phyloP scores from a whole-genome alignment of 2,888 invertebrate genomes.

The Bhutanitis thaidina region DNA sequence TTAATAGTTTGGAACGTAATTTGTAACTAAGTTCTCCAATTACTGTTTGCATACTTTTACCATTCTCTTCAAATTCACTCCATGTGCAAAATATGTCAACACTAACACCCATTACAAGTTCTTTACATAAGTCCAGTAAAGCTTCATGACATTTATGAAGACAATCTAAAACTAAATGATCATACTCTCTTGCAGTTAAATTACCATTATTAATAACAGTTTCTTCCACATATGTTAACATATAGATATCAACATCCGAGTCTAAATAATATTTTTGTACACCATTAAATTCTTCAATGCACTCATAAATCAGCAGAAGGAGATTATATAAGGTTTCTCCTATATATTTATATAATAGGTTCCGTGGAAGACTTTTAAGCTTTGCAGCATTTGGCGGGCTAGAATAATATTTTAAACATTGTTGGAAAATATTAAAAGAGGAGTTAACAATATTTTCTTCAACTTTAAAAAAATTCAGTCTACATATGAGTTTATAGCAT shows the following conservation, averaged over 20 bases:
- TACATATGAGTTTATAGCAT: slow-evolving; percentile 49
- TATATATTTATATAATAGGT: slow-evolving; percentile 51
- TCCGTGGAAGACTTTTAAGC: slow-evolving; percentile 42
- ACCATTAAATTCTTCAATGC: slow-evolving; percentile 38
- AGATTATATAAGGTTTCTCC: slow-evolving; percentile 47
- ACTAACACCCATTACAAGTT: slow-evolving; percentile 59
- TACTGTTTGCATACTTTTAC: slow-evolving; percentile 54
- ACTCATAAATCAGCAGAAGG: slow-evolving; percentile 40
- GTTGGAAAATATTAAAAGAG: slow-evolving; percentile 45
- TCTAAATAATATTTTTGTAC: slow-evolving; percentile 36
- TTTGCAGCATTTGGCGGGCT: slow-evolving; percentile 52
- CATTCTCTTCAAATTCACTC: slow-evolving; percentile 63
- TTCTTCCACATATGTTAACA: slow-evolving; percentile 43
- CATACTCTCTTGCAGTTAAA: slow-evolving; percentile 39
- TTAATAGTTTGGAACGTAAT: slow-evolving; percentile 39
- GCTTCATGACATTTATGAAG: slow-evolving; percentile 45
- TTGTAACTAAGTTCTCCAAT: slow-evolving; percentile 60
- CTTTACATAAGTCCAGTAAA: slow-evolving; percentile 52
- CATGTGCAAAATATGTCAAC: slow-evolving; percentile 69
- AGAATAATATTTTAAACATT: slow-evolving; percentile 49
- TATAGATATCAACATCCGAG: slow-evolving; percentile 42
- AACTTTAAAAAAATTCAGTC: slow-evolving; percentile 49
- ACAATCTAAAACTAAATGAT: slow-evolving; percentile 41
- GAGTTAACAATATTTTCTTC: slow-evolving; percentile 33
- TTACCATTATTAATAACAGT: slow-evolving; percentile 29